Evolutionary conservation across 1,140 invertebrate genomes (phyloP), one percentile per base, ranked within the genome.

Genomic region (Uloborus diversus): DNA sequence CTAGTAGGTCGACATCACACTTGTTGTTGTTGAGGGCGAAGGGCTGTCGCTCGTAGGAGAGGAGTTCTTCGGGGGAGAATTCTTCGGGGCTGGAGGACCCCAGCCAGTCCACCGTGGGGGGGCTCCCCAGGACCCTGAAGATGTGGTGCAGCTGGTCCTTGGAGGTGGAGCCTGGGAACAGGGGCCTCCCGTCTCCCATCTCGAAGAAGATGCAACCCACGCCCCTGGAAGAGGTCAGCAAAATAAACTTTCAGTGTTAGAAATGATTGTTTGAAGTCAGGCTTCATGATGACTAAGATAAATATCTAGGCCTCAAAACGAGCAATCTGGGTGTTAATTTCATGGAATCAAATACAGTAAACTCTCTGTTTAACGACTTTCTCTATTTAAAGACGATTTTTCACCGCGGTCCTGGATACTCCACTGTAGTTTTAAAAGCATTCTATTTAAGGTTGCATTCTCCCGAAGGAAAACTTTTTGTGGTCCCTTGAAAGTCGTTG

Each of bases 141-240:
- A 91, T 91, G 28, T 91, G 84, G 82, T 90, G 87, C 1, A 93
- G 86, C 84, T 93, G 90, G 82, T 93, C 91, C 71, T 92, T 90
- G 2, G 91, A 90, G 3, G 89, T 91, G 33, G 89, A 89, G 56
- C 90, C 92, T 23, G 92, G 91, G 84, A 93, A 93, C 68, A 93
- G 85, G 30, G 92, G 91, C 64, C 89, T 86, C 28, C 91, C 91
- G 83, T 88, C 88, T 4, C 89, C 88, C 92, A 93, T 93, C 85
- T 93, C 92, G 85, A 89, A 93, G 84, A 93, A 90, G 82, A 93
- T 93, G 85, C 92, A 93, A 11, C 92, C 92, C 56, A 93, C 92
- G 75, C 92, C 92, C 90, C 90, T 91, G 84, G 30, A 86, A 82
- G 42, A 57, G 81, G 59, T 61, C 4, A n/a, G 37, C n/a, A n/a